phyloP scores from a whole-genome alignment of 2,888 invertebrate species.

The Acanthosoma haemorrhoidale region DNA sequence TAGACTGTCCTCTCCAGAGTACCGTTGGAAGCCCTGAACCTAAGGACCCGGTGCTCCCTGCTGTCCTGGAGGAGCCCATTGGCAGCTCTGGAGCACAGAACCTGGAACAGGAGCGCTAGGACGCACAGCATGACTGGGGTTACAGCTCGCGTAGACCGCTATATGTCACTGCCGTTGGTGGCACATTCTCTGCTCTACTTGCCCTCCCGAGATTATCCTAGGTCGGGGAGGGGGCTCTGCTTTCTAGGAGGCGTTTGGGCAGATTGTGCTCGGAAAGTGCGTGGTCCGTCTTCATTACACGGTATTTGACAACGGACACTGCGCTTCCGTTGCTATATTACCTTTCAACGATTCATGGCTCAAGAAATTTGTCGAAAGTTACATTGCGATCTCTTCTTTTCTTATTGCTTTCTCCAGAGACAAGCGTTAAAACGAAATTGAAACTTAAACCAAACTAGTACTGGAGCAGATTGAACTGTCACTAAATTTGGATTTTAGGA shows the following conservation, averaged over 20 bases:
- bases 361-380: background rate
- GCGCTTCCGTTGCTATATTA: background rate
- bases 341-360: background rate
- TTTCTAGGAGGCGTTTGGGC: too few species aligned
- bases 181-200: background rate
- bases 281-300: background rate
- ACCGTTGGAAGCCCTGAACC: background rate
- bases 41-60: background rate
- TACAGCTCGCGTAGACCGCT: background rate
- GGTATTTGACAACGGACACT: background rate
- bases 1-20: conserved; percentile 13
- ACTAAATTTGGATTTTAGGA: too few species aligned
- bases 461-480: too few species aligned
- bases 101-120: background rate
- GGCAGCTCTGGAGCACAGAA: background rate
- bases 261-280: background rate
- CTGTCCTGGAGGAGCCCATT: background rate
- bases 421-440: too few species aligned
- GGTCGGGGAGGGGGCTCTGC: too few species aligned
- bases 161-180: background rate
- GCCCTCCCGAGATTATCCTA: background rate
- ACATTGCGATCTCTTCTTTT: background rate
- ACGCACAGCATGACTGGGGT: background rate
- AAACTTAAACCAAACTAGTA: too few species aligned
- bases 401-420: background rate